Conservation (phyloP, 2,888 invertebrate species). For the Liposcelis brunnea region DNA sequence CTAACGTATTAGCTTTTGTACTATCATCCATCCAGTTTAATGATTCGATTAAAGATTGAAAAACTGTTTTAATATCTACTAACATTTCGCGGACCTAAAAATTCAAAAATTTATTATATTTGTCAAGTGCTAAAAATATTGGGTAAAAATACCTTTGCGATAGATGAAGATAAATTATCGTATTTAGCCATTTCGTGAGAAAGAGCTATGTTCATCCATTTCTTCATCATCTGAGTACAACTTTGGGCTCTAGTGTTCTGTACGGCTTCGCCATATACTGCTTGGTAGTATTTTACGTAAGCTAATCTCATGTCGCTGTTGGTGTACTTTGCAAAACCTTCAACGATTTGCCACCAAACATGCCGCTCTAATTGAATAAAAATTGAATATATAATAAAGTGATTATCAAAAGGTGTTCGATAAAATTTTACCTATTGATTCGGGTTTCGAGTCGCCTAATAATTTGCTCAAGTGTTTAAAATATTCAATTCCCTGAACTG, state of each 20-base stretch:
- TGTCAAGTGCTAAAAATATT: no score
- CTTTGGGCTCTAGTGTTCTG: slow-evolving; percentile 6
- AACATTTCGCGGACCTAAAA: slow-evolving; percentile 24
- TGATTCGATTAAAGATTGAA: slow-evolving; percentile 27
- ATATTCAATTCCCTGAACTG: slow-evolving; percentile 15
- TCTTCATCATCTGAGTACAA: not conserved
- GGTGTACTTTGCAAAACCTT: slow-evolving; percentile 14
- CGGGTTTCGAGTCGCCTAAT: slow-evolving; percentile 10
- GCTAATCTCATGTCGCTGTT: not conserved
- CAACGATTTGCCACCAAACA: slow-evolving; percentile 17
- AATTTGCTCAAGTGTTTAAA: slow-evolving; percentile 15
- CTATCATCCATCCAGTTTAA: slow-evolving; percentile 35
- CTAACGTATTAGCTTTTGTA: slow-evolving; percentile 29
- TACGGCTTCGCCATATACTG: not conserved
- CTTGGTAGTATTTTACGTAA: not conserved
- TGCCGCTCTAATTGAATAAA: slow-evolving; percentile 16
- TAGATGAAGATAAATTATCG: slow-evolving; percentile 23
- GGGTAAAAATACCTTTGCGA: slow-evolving; percentile 21
- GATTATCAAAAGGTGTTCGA: no score
- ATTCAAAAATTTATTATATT: no score
- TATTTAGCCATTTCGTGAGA: slow-evolving; percentile 26
- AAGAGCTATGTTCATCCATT: not conserved
- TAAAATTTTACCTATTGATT: no score
- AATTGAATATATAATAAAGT: no score
- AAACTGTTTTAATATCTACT: slow-evolving; percentile 28